phyloP scores from a whole-genome alignment of 2,797 vertebrate species.

The Epinephelus coioides region DNA sequence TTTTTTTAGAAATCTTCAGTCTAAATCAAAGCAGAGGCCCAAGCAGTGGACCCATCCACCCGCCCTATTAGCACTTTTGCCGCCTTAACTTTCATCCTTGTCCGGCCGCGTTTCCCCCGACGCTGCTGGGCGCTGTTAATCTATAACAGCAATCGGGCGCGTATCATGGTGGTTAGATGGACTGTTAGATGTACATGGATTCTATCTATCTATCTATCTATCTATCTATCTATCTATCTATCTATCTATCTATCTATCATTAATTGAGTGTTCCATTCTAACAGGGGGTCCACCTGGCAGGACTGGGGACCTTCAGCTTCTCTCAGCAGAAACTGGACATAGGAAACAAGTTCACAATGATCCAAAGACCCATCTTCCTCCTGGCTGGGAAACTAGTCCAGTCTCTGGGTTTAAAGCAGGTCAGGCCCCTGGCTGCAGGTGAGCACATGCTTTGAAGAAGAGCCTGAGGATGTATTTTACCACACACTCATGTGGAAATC shows the following conservation, averaged over 20 bases:
- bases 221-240: constrained; percentile 12
- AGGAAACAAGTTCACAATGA: constrained; percentile 76
- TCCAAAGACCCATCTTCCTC: constrained; percentile 86
- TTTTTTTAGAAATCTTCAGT: constrained; percentile 86
- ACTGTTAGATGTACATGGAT: too few relatives aligned
- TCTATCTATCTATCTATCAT: constrained; percentile 10
- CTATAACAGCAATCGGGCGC: too few relatives aligned
- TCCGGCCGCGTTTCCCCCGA: too few relatives aligned
- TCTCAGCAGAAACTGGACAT: constrained; percentile 83
- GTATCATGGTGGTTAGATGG: too few relatives aligned
- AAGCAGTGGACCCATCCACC: too few relatives aligned
- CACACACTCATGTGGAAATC: background rate
- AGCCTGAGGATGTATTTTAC: background rate
- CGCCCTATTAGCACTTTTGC: too few relatives aligned
- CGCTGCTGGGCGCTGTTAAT: too few relatives aligned
- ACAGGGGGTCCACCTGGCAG: constrained; percentile 87
- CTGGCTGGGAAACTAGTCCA: constrained; percentile 86
- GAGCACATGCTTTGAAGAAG: constrained; percentile 40
- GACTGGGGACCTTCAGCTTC: constrained; percentile 90
- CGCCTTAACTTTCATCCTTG: too few relatives aligned
- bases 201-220: background rate
- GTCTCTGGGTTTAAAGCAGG: constrained; percentile 82
- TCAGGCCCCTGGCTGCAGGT: constrained; percentile 84
- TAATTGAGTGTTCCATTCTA: background rate
- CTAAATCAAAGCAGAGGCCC: constrained; percentile 84